Conservation (phyloP, 2,797 vertebrate genomes). For the Emydoidea blandingii region DNA sequence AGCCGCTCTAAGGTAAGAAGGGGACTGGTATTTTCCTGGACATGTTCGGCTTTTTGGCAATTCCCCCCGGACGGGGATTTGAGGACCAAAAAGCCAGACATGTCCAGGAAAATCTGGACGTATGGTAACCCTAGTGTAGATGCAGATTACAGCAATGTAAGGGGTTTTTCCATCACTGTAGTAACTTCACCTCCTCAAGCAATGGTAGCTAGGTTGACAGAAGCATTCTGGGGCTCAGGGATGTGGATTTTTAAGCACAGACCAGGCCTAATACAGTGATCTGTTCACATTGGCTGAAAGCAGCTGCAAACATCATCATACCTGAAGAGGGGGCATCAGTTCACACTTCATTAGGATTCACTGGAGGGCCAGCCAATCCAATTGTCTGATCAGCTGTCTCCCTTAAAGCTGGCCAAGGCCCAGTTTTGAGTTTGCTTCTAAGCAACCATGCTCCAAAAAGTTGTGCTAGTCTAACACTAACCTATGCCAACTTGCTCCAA, state of each 20-base stretch:
- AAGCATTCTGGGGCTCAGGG: neutral
- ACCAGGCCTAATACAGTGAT: fast-evolving
- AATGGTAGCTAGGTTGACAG: neutral
- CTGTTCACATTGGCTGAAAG: neutral
- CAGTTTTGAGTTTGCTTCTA: neutral
- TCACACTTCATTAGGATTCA: neutral
- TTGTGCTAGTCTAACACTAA: neutral
- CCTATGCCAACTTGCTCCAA: neutral
- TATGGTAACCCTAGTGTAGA: neutral
- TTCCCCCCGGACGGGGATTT: too few relatives aligned
- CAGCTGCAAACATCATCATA: neutral
- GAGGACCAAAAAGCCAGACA: too few relatives aligned
- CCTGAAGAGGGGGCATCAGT: neutral
- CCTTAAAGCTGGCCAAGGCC: neutral
- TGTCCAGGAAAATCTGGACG: too few relatives aligned
- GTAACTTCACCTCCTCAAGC: neutral
- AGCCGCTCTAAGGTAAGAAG: too few relatives aligned
- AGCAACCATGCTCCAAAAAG: neutral
- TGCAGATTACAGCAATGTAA: neutral
- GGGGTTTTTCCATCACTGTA: neutral
- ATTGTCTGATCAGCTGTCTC: neutral
- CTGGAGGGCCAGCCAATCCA: neutral
- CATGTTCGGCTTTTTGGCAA: too few relatives aligned
- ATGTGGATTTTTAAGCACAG: neutral
- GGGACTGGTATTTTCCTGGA: too few relatives aligned